Conservation (phyloP, 2,113 vertebrate species). For the Peromyscus polionotus region DNA sequence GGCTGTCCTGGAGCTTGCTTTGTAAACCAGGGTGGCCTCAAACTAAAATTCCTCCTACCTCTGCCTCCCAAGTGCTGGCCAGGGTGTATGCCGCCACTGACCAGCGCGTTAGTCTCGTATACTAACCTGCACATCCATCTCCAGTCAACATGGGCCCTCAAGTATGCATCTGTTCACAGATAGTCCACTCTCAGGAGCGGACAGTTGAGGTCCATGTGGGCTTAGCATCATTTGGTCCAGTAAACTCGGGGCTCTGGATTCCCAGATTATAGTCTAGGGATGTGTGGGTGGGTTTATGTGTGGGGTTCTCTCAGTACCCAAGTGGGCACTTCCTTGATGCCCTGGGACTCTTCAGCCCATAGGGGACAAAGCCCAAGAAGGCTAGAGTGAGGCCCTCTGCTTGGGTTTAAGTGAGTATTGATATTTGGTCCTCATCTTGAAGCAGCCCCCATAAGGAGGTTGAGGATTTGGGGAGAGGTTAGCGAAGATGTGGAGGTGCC, state of each 20-base stretch:
- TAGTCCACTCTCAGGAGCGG: neutral
- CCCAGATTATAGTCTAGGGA: slow-evolving; percentile 12
- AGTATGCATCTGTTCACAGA: neutral
- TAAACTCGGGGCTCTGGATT: neutral
- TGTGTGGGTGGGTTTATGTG: neutral
- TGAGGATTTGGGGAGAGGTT: neutral
- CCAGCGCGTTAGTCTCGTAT: neutral
- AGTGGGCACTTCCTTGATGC: slow-evolving; percentile 5
- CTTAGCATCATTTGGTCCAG: neutral
- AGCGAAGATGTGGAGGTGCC: slow-evolving; percentile 3
- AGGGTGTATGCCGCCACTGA: neutral
- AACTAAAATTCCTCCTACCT: neutral
- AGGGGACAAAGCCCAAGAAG: neutral
- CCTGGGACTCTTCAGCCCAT: neutral
- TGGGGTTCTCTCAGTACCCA: neutral
- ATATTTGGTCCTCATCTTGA: neutral
- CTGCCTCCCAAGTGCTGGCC: neutral
- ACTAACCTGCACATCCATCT: neutral
- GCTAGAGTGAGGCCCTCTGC: neutral
- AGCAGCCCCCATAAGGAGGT: neutral
- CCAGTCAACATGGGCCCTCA: neutral
- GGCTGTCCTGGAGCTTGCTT: no score
- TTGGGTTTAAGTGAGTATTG: neutral
- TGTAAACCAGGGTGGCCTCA: neutral
- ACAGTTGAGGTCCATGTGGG: neutral